Evolutionary conservation across 1,140 invertebrate genomes (phyloP), one percentile per base, ranked within the genome.

Genomic region (Lepidurus couesii): DNA sequence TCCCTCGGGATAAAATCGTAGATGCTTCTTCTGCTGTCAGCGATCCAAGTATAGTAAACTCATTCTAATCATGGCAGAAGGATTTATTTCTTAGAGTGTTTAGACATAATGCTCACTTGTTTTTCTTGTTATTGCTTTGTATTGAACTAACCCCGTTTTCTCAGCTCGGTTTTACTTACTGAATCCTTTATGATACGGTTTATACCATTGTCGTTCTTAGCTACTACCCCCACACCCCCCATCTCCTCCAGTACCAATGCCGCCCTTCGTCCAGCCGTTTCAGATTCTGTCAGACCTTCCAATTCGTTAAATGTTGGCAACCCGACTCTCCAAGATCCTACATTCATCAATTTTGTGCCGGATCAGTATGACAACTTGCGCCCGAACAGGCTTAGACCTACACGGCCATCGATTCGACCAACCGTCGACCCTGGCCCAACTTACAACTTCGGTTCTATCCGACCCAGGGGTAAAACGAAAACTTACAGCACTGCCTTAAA

Each of bases 21-120:
- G 73, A 83, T 9, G 80, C 78, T 8, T 34, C 79, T 11, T 44
- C 76, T 47, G 84, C 88, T 11, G 86, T 94, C 1, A 92, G 94
- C 83, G 95, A 95, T 85, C 93, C 93, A 83, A 94, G 93, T 95
- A 87, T 93, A 93, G 92, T 42, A 44, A 65, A 65, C 7, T 65
- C 21, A 16, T 21, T 16, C 13, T 21, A 7, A 65, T 4, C 16
- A 13, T 65, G 6, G 8, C n/a, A 10, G 45, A 47, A 47, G 21
- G 21, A 16, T n/a, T 16, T 65, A 9, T 65, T 65, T 65, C 53
- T 4, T 65, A 13, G 16, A 11, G 13, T 65, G n/a, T 16, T 65
- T 65, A 47, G 45, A 34, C 34, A 34, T 4, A 34, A 2, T 34
- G 34, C 34, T 34, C 34, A 34, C 34, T 34, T 34, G 34, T 34